Evolutionary conservation across 1,140 invertebrate genomes (phyloP).

Genomic region (Aphaenogaster ashmeadi): DNA sequence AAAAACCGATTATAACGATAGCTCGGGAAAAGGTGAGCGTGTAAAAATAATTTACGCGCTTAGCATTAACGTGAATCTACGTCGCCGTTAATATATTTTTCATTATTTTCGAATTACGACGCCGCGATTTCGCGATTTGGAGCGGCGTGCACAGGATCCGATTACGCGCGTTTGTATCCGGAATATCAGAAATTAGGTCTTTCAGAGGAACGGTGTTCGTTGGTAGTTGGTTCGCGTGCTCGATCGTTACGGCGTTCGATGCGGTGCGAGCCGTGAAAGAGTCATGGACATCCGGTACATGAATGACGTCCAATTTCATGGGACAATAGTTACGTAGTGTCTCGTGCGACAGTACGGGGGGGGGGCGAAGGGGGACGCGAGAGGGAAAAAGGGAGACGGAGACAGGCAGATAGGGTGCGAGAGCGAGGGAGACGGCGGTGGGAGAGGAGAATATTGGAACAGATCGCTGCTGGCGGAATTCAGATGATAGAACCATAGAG

Average conservation of each 20-base stretch:
- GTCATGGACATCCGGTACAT: slow-evolving; percentile 78
- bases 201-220: slow-evolving; percentile 43
- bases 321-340: slow-evolving; percentile 78
- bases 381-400: slow-evolving; percentile 60
- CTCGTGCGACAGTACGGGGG: slow-evolving; percentile 55
- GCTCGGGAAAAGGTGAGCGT: neutral
- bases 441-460: slow-evolving; percentile 18
- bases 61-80: neutral
- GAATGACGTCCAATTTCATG: slow-evolving; percentile 82
- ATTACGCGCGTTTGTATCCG: slow-evolving; percentile 28
- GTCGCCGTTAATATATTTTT: neutral
- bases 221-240: slow-evolving; percentile 34
- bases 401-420: slow-evolving; percentile 4
- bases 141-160: neutral
- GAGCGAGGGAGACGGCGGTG: neutral
- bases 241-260: slow-evolving; percentile 62
- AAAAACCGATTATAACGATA: neutral
- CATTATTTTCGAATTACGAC: neutral
- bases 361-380: slow-evolving; percentile 25
- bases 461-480: slow-evolving; percentile 66
- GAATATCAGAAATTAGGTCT: slow-evolving; percentile 46
- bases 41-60: neutral
- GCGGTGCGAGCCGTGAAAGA: slow-evolving; percentile 68
- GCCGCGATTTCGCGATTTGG: neutral
- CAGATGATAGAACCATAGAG: slow-evolving; percentile 70